Base-by-base conservation (phyloP, 2,113 vertebrate genomes). In the Caloenas nicobarica region DNA sequence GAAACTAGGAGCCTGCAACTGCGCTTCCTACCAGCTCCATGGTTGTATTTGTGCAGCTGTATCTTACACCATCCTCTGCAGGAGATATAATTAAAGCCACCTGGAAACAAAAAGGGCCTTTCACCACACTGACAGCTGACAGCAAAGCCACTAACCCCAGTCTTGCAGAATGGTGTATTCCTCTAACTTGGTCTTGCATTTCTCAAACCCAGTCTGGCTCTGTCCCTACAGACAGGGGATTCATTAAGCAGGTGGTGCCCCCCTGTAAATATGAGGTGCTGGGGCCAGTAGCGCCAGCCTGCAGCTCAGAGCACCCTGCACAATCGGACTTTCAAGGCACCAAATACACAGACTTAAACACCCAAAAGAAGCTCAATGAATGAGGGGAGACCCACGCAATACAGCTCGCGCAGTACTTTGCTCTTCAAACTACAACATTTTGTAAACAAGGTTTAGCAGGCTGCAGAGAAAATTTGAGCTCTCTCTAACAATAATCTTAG, bases 31-130 rank as follows among this genome's bases (percentile, higher is more conserved):
- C 58, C 88, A 50, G 40, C 57, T 84, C 7, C 5, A 29, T 70
- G 2, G 2, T 51, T 95, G 33, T 81, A 31, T 54, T 93, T 95
- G 60, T 91, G 40, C 72, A 62, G 71, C 87, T 38, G 13, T 57
- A 80, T 92, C 97, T 95, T 81, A 86, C 61, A 62, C 10, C 16
- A 65, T 81, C 11, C 23, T 11, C 61, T 91, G 38, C 77, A 89
- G 65, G 42, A 56, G 31, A 11, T 28, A 57, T 71, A 73, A 94
- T 86, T 91, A 95, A 87, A 97, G 77, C 81, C 91, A 95, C 89
- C 70, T 91, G 84, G 78, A 96, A 80, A 68, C 2, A 15, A 5
- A 9, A 74, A 93, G 71, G 50, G 56, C 70, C 64, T 93, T 86
- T 57, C 15, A 40, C 70, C 90, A 91, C 89, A 69, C 88, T 84